Evolutionary conservation across 2,113 vertebrate genomes (phyloP).

Genomic region (Megaceryle torquata): DNA sequence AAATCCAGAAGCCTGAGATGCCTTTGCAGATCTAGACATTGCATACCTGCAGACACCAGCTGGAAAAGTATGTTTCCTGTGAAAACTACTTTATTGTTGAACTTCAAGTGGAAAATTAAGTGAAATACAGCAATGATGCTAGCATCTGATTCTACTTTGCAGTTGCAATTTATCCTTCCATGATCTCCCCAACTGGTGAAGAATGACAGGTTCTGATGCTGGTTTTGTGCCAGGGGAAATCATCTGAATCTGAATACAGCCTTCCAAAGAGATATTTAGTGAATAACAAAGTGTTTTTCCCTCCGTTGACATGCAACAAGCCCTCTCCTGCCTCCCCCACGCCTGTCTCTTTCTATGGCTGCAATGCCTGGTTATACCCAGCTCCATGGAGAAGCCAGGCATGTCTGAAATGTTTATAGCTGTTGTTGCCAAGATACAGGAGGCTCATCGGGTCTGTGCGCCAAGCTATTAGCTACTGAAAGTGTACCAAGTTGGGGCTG

Average conservation of each 20-base stretch:
- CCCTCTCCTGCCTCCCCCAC: background rate
- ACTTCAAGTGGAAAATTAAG: background rate
- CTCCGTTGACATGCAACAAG: background rate
- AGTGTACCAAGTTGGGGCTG: background rate
- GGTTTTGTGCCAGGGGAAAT: background rate
- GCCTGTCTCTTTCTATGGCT: background rate
- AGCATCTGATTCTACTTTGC: background rate
- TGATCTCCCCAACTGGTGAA: background rate
- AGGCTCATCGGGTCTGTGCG: background rate
- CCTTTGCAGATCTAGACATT: background rate
- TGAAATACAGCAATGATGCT: background rate
- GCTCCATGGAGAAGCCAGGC: background rate
- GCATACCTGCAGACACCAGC: background rate
- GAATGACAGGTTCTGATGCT: background rate
- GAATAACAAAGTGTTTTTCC: background rate
- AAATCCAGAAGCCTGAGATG: background rate
- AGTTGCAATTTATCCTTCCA: background rate
- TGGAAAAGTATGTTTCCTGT: background rate
- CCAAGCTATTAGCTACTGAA: background rate
- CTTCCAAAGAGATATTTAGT: background rate
- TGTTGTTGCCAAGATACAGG: background rate
- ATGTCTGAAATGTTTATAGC: background rate
- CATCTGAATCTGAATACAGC: background rate
- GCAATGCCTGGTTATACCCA: background rate
- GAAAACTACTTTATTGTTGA: background rate